Evolutionary conservation across 2,113 vertebrate species (phyloP).

Genomic region (Tachycineta bicolor): DNA sequence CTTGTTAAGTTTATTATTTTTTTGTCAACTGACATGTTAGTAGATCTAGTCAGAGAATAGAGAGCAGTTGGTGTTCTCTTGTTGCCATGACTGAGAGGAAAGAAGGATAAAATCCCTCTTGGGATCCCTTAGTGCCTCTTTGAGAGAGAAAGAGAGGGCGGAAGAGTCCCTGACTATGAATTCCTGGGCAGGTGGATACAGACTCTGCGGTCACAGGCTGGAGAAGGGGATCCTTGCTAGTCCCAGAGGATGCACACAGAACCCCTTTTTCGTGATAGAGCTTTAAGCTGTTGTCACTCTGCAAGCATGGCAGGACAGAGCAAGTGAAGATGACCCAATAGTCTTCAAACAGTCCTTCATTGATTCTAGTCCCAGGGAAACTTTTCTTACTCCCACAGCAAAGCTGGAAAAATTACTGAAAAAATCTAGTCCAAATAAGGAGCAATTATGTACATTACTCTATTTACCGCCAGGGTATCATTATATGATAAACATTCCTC

Average conservation of each 20-base stretch:
- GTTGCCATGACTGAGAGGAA: not conserved
- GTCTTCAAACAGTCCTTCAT: not conserved
- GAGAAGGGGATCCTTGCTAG: not conserved
- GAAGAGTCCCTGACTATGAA: not conserved
- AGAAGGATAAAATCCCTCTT: not conserved
- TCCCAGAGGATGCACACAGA: not conserved
- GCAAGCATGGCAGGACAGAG: not conserved
- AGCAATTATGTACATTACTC: not conserved
- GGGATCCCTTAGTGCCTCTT: not conserved
- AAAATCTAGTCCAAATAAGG: not conserved
- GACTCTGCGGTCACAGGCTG: not conserved
- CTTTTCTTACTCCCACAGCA: not conserved
- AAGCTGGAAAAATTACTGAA: not conserved
- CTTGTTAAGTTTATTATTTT: not conserved
- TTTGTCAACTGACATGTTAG: not conserved
- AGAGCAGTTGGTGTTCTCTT: not conserved
- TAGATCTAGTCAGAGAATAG: not conserved
- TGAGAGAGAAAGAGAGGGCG: not conserved
- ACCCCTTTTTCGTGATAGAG: not conserved
- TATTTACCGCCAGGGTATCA: not conserved
- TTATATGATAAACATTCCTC: not conserved
- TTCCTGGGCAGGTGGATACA: not conserved
- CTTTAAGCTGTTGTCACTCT: not conserved
- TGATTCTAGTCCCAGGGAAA: not conserved
- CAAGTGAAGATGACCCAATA: not conserved